Evolutionary conservation across 2,888 invertebrate genomes (phyloP).

Genomic region (Hesperia comma): DNA sequence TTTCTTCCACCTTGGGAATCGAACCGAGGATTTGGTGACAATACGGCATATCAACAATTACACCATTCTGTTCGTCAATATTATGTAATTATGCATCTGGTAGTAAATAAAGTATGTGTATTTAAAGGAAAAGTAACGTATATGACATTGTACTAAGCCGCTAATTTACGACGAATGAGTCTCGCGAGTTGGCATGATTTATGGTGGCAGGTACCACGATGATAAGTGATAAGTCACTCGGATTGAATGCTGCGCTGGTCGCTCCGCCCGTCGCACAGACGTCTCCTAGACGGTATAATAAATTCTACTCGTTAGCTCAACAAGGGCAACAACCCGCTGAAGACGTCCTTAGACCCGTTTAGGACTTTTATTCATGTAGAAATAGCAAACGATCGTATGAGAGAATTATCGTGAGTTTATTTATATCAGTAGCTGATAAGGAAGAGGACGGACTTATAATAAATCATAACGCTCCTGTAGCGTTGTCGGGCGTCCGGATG

Average conservation of each 20-base stretch:
- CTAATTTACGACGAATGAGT: constrained; percentile 4
- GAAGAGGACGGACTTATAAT: too few species aligned
- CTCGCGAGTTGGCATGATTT: constrained; percentile 9
- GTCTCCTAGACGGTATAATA: constrained; percentile 21
- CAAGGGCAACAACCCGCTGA: constrained; percentile 1
- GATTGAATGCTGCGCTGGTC: neutral
- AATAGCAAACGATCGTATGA: neutral
- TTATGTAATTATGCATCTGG: too few species aligned
- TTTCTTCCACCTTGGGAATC: too few species aligned
- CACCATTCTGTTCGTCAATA: too few species aligned
- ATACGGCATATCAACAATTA: too few species aligned
- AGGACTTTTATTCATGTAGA: neutral
- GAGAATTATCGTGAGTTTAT: too few species aligned
- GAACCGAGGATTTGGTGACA: too few species aligned
- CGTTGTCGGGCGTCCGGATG: too few species aligned
- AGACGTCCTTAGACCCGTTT: constrained; percentile 7
- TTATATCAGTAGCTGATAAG: too few species aligned
- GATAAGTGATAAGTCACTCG: constrained; percentile 25
- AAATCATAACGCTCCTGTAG: too few species aligned
- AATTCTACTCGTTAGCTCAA: constrained; percentile 9
- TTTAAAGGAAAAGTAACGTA: too few species aligned
- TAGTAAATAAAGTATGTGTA: too few species aligned
- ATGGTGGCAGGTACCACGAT: neutral
- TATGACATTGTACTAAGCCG: neutral
- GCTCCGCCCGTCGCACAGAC: constrained; percentile 1